These are phyloP conservation scores for Dreissena rostriformis DNA, from an alignment of 1,140 invertebrate species.

Conservation along the genomic window DNA sequence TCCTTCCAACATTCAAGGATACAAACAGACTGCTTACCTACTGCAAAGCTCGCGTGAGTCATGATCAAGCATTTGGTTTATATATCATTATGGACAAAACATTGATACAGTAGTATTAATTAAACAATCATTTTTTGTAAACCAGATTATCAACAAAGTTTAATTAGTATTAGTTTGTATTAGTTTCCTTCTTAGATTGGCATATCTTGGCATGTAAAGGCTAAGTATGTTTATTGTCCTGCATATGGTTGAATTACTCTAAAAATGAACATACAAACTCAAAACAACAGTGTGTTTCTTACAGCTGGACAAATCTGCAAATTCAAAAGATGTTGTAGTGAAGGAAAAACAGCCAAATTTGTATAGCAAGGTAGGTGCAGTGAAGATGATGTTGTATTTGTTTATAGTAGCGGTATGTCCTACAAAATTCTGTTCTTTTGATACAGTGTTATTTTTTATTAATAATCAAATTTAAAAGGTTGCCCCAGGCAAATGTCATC, in stretches of 20 bases:
- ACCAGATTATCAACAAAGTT: too few relatives aligned
- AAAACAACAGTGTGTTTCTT: not conserved
- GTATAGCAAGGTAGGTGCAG: slow-evolving; percentile 52
- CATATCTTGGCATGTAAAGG: not conserved
- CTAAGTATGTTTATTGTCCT: not conserved
- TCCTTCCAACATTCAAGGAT: slow-evolving; percentile 64
- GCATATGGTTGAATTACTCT: not conserved
- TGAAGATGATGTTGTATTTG: too few relatives aligned
- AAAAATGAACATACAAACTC: too few relatives aligned
- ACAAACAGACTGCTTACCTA: slow-evolving; percentile 68
- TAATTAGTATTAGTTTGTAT: not conserved
- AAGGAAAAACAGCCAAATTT: slow-evolving; percentile 49
- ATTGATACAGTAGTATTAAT: not conserved
- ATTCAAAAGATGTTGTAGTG: slow-evolving; percentile 23
- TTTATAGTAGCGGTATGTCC: too few relatives aligned
- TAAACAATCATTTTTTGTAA: not conserved
- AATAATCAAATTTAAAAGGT: too few relatives aligned
- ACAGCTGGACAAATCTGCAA: slow-evolving; percentile 39
- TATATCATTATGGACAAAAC: not conserved
- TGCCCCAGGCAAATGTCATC: too few relatives aligned
- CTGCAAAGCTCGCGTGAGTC: slow-evolving; percentile 67
- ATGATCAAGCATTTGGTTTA: not conserved
- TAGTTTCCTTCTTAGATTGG: not conserved
- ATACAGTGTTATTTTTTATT: too few relatives aligned
- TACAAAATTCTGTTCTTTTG: too few relatives aligned